A percentile compares a stretch with the other conserved stretches of the same genome.
Conservation (phyloP, 2,113 vertebrate species). For the Notarius lentiginosus region DNA sequence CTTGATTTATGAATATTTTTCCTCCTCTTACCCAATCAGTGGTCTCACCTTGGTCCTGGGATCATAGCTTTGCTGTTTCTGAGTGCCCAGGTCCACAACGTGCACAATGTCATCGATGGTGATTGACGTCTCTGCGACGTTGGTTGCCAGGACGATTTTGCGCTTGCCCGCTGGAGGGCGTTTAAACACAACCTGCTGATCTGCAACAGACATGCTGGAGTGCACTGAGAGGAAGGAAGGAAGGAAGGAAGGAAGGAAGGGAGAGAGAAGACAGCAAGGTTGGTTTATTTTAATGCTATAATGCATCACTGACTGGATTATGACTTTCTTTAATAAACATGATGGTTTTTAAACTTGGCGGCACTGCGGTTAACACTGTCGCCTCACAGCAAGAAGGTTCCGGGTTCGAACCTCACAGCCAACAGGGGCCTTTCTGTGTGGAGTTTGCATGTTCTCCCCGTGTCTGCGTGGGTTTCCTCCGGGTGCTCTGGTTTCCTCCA, state of each 20-base stretch:
- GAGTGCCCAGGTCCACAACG: slow-evolving; percentile 88
- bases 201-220: slow-evolving; percentile 91
- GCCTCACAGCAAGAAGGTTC: too few species aligned
- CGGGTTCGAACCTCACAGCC: too few species aligned
- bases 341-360: too few species aligned
- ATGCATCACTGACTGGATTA: background rate
- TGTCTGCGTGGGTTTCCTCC: too few species aligned
- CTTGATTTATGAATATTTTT: background rate
- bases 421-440: too few species aligned
- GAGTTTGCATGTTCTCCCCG: too few species aligned
- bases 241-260: background rate
- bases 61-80: slow-evolving; percentile 94
- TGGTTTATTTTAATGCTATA: background rate
- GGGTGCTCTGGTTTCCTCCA: too few species aligned
- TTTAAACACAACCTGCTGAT: slow-evolving; percentile 93
- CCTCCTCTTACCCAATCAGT: background rate
- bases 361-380: too few species aligned
- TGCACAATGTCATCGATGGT: slow-evolving; percentile 96
- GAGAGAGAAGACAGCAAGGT: too few species aligned
- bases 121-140: slow-evolving; percentile 95
- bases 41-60: slow-evolving; percentile 83
- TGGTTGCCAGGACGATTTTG: slow-evolving; percentile 92
- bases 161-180: slow-evolving; percentile 77
- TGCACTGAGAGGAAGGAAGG: slow-evolving; percentile 75
- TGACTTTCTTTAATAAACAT: too few species aligned